A percentile compares a stretch with the other conserved stretches of the same genome.
phyloP scores from a whole-genome alignment of 1,140 invertebrate species.

The Dinoponera quadriceps region DNA sequence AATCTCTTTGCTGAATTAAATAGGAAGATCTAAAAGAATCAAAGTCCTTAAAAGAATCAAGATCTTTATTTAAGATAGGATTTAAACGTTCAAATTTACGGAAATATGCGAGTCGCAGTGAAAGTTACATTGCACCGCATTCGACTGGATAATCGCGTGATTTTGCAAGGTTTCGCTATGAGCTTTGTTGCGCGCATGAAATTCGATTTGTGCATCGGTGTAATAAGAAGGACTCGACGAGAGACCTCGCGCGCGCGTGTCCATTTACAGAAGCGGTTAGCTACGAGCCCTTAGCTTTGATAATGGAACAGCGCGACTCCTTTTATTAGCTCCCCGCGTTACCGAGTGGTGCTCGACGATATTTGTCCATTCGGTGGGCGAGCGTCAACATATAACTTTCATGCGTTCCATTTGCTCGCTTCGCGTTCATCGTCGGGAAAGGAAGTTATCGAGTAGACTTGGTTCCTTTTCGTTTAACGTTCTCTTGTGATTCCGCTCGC shows the following conservation, averaged over 20 bases:
- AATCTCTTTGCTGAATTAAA: not conserved
- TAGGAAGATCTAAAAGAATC: too few species aligned
- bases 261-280: slow-evolving; percentile 39
- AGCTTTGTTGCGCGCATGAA: not conserved
- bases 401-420: slow-evolving; percentile 42
- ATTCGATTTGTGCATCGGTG: not conserved
- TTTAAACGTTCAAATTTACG: not conserved
- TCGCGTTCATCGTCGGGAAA: slow-evolving; percentile 5
- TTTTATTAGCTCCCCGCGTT: slow-evolving; percentile 58
- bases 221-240: not conserved
- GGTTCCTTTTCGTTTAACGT: not conserved
- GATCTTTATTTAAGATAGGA: not conserved
- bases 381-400: slow-evolving; percentile 75
- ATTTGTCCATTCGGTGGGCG: slow-evolving; percentile 67
- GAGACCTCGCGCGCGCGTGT: not conserved
- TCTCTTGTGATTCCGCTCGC: too few species aligned
- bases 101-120: too few species aligned
- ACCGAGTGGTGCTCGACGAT: slow-evolving; percentile 72
- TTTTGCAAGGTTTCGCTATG: not conserved
- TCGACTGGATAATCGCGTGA: not conserved
- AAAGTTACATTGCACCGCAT: too few species aligned
- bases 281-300: slow-evolving; percentile 39
- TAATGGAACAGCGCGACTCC: slow-evolving; percentile 67
- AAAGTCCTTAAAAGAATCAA: too few species aligned
- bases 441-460: not conserved